Conservation (phyloP, 2,888 invertebrate genomes). For the Meloe dianella region DNA sequence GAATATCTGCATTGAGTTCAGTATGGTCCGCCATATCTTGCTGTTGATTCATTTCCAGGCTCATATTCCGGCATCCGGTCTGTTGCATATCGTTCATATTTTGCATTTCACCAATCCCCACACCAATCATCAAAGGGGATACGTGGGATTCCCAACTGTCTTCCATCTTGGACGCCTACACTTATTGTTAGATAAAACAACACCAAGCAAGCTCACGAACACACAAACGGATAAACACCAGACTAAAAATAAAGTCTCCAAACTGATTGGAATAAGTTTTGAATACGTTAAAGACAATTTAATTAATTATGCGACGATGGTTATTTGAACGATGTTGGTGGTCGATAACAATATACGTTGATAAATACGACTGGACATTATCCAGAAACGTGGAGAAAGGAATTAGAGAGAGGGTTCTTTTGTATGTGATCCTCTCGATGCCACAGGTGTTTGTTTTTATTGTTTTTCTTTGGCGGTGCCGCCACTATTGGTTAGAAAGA, state of each 20-base stretch:
- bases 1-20: constrained; percentile 45
- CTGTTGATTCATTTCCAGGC: constrained; percentile 43
- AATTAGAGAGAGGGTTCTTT: constrained; percentile 1
- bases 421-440: constrained; percentile 16
- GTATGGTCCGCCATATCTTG: constrained; percentile 40
- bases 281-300: constrained; percentile 35
- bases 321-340: constrained; percentile 36
- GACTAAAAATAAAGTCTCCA: background rate
- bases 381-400: constrained; percentile 16
- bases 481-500: background rate
- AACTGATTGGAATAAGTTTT: constrained; percentile 40
- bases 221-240: background rate
- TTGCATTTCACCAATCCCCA: constrained; percentile 54
- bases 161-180: constrained; percentile 56
- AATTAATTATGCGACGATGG: constrained; percentile 40
- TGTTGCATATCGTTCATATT: constrained; percentile 52
- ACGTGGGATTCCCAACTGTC: constrained; percentile 59
- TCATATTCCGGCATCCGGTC: constrained; percentile 30
- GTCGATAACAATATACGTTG: constrained; percentile 35
- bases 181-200: constrained; percentile 26
- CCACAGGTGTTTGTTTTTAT: constrained; percentile 33
- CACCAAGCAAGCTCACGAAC: background rate
- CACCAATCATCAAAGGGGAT: constrained; percentile 59
- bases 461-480: constrained; percentile 13
- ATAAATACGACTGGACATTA: constrained; percentile 31